Evolutionary conservation across 2,888 invertebrate species (phyloP), one percentile per base, ranked within the genome.

Genomic region (Philereme vetulata): DNA sequence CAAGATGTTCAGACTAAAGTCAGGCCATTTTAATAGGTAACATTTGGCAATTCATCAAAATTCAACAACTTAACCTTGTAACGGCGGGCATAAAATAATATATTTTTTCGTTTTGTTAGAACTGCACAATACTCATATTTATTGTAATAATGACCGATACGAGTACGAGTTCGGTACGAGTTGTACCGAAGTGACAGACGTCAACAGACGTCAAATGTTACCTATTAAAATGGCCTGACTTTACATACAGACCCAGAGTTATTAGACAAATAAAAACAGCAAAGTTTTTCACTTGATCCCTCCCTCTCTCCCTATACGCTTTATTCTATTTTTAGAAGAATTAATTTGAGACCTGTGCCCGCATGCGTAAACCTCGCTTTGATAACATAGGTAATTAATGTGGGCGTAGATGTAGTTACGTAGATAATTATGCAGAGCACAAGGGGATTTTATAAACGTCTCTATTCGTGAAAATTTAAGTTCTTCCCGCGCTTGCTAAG

Each of bases 371-470:
- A 64, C 62, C 51, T 40, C 33, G 54, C 53, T 64, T 60, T 68
- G 62, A 69, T 66, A 68, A 64, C 61, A 50, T 63, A n/a, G n/a
- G n/a, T n/a, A 60, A 66, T 61, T 59, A 60, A 64, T 58, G 67
- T 67, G 60, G 66, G 67, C 64, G 63, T 48, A 45, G 59, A 64
- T 53, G 54, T 60, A 56, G 36, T 1, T 36, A 36, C 60, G 46
- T 51, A 61, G 55, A 64, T 66, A 61, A 66, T 62, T 60, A 60
- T 62, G 50, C 52, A 49, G 60, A 58, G 65, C 61, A 66, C n/a
- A 64, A 68, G 62, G 21, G 51, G 54, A 60, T 63, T 66, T 60
- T 58, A 54, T 53, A 52, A 65, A 60, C 40, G 53, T 50, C 36
- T 61, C 60, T 50, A 51, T 57, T 43, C 40, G 59, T 51, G 58